Percentiles rank a stretch among this genome's conserved stretches.
Evolutionary conservation across 37 sponge, comb jelly and placozoan species (phyloP).

Genomic region (Axinella damicornis): DNA sequence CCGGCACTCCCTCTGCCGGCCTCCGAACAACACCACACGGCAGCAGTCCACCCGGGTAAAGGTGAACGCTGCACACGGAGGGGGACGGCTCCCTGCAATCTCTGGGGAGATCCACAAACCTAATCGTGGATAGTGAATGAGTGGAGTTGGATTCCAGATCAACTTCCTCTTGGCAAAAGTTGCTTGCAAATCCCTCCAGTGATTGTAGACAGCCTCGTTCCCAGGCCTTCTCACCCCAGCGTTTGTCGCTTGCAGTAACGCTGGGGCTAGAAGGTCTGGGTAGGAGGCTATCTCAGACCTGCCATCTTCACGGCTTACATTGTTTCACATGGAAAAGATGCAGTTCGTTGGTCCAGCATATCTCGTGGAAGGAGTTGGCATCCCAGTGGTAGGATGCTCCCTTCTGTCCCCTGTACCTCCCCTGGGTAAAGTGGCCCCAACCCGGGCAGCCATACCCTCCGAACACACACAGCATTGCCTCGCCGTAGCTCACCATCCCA

Average conservation of each 20-base stretch:
- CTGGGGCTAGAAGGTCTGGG: too few relatives aligned
- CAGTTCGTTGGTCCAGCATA: slow-evolving; percentile 82
- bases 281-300: too few relatives aligned
- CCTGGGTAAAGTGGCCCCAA: background rate
- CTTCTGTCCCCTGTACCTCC: slow-evolving; percentile 7
- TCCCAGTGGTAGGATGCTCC: slow-evolving; percentile 38
- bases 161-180: too few relatives aligned
- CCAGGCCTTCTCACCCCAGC: too few relatives aligned
- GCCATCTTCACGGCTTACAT: background rate
- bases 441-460: slow-evolving; percentile 70
- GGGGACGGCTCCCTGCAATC: slow-evolving; percentile 58
- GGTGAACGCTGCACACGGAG: slow-evolving; percentile 81
- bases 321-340: slow-evolving; percentile 46
- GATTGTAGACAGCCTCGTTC: too few relatives aligned
- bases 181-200: too few relatives aligned
- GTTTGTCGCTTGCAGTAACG: too few relatives aligned
- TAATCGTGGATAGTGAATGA: too few relatives aligned
- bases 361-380: background rate
- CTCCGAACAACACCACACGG: slow-evolving; percentile 74
- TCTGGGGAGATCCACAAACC: slow-evolving; percentile 54
- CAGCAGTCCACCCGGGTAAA: slow-evolving; percentile 56
- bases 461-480: slow-evolving; percentile 62
- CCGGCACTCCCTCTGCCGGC: slow-evolving; percentile 57
- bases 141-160: too few relatives aligned
- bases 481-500: slow-evolving; percentile 55